phyloP scores from a whole-genome alignment of 2,113 vertebrate species.

The Nannobrachium achirus region DNA sequence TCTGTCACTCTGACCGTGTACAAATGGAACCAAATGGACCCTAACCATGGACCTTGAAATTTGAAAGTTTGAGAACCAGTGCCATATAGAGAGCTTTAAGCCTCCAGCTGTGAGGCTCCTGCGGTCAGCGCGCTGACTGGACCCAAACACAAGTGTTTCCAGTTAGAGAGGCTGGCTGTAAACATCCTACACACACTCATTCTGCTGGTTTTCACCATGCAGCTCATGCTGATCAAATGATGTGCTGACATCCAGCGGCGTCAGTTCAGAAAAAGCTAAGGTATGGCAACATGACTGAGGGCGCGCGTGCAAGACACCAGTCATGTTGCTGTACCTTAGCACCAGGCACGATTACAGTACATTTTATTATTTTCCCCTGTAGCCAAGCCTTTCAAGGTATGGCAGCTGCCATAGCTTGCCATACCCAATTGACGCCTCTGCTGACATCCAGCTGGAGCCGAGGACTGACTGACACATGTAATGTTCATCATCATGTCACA shows the following conservation, averaged over 20 bases:
- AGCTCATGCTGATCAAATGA: conserved; percentile 16
- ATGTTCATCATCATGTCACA: conserved; percentile 8
- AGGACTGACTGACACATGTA: conserved; percentile 13
- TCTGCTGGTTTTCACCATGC: not conserved
- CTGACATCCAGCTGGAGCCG: not conserved
- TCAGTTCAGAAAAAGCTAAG: too few relatives aligned
- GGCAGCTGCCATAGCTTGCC: too few relatives aligned
- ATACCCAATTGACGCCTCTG: too few relatives aligned
- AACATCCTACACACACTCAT: conserved; percentile 15
- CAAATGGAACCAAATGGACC: too few relatives aligned
- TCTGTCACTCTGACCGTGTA: too few relatives aligned
- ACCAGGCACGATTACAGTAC: too few relatives aligned
- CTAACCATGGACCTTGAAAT: too few relatives aligned
- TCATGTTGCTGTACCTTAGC: too few relatives aligned
- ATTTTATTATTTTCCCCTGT: too few relatives aligned
- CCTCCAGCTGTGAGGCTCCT: conserved; percentile 32
- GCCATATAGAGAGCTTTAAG: conserved; percentile 11
- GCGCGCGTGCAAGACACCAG: too few relatives aligned
- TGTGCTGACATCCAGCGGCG: not conserved
- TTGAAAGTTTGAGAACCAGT: conserved; percentile 8
- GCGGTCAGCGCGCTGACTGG: conserved; percentile 53
- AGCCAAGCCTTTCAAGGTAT: too few relatives aligned
- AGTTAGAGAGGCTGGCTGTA: conserved; percentile 45
- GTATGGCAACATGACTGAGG: too few relatives aligned
- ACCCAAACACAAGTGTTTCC: conserved; percentile 65